Base-by-base conservation (phyloP, 1,140 invertebrate genomes). In the Drosophila subpulchrella region DNA sequence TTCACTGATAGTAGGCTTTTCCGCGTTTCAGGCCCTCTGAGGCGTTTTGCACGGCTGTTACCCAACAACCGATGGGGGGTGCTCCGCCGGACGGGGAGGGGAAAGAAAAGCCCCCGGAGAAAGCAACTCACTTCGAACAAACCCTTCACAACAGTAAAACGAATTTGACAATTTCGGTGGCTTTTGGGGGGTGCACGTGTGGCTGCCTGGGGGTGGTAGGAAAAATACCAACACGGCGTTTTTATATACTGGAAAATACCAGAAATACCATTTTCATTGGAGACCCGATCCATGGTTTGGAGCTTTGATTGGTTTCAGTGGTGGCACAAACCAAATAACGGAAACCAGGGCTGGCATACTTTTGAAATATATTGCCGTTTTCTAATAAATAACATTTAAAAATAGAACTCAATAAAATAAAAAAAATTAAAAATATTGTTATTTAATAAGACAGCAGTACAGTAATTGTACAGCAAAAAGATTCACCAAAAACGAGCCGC, bases 51-150 rank as follows among this genome's bases (percentile, higher is more conserved):
- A 71, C 47, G 68, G 53, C 32, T 27, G 27, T 78, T 89, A 78
- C 83, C 70, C 57, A 88, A 89, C 73, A 68, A 73, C 13, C 11
- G 50, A 24, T 53, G 34, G 34, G 81, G 44, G 71, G 59, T 66
- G 76, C 76, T 78, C 66, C 75, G 47, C 56, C 60, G 65, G 51
- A 55, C 59, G 75, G 56, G 46, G 42, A 34, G 51, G 2, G 8
- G 8, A 10, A 63, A 48, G 46, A 30, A 53, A 72, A 67, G 20
- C 20, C 56, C 50, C 57, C 32, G 50, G 50, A 53, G 11, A 53
- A 20, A 36, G 10, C 72, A 76, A 91, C 90, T 91, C 90, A 91
- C 90, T 91, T 91, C 75, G 90, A 91, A 91, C 90, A 88, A 91
- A 91, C 90, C 90, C 90, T 91, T 90, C 88, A 91, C 90, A 91